phyloP scores from a whole-genome alignment of 2,113 vertebrate genomes.

The Podarcis cretensis region DNA sequence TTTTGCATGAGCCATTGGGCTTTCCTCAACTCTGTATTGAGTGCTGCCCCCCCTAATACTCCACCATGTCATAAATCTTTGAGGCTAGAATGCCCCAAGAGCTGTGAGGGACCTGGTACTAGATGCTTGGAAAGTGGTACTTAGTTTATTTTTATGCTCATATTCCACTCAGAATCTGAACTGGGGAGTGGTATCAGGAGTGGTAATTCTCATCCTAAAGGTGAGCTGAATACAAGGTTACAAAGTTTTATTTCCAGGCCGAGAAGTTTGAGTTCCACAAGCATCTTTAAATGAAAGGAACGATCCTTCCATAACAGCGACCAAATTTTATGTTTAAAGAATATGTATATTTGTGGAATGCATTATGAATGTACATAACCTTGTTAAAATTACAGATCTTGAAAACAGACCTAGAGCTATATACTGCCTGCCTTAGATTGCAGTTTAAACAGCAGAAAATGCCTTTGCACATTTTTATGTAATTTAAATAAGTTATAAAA shows the following conservation, averaged over 20 bases:
- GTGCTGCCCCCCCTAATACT: neutral
- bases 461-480: slow-evolving; percentile 10
- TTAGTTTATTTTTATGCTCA: too few relatives aligned
- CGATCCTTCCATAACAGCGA: too few relatives aligned
- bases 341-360: neutral
- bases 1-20: rapidly evolving
- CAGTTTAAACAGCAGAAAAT: neutral
- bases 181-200: too few relatives aligned
- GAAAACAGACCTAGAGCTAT: neutral
- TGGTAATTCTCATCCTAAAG: too few relatives aligned
- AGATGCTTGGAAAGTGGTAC: neutral
- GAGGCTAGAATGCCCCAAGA: neutral
- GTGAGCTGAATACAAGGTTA: too few relatives aligned
- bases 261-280: neutral
- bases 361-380: neutral
- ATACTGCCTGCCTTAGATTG: neutral
- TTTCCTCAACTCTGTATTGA: rapidly evolving
- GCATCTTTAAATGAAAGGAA: neutral
- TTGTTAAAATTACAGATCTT: neutral
- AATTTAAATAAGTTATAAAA: slow-evolving; percentile 27
- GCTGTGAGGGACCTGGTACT: neutral
- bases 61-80: neutral
- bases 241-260: too few relatives aligned
- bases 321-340: neutral
- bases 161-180: too few relatives aligned